Conservation (phyloP, 2,113 vertebrate species). For the Leucopternis melanops region DNA sequence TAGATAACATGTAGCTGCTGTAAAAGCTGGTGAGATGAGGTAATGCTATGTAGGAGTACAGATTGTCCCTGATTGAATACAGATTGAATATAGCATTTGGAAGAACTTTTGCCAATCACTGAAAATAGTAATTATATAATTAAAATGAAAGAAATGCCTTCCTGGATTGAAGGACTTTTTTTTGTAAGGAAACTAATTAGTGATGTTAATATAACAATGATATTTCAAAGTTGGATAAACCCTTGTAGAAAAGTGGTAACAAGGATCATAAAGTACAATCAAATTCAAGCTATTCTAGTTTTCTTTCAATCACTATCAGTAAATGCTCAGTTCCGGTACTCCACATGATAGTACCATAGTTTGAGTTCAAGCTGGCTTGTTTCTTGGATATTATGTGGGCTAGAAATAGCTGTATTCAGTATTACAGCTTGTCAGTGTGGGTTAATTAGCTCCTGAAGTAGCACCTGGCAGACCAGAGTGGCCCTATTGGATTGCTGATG, state of each 20-base stretch:
- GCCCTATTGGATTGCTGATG: not conserved
- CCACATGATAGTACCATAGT: rapidly evolving
- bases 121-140: constrained; percentile 49
- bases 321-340: too few species aligned
- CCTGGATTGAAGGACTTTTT: not conserved
- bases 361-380: not conserved
- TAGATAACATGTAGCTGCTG: constrained; percentile 39
- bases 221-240: not conserved
- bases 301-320: not conserved
- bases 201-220: constrained; percentile 17
- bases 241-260: not conserved
- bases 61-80: constrained; percentile 47
- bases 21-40: constrained; percentile 42
- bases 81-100: constrained; percentile 5
- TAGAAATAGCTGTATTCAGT: not conserved
- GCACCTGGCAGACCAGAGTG: not conserved
- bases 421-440: not conserved
- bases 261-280: not conserved
- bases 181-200: not conserved
- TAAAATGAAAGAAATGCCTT: constrained; percentile 27
- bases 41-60: constrained; percentile 47
- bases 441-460: not conserved
- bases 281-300: not conserved
- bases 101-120: constrained; percentile 42
- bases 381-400: not conserved